phyloP scores from a whole-genome alignment of 2,888 invertebrate species.

The Caenorhabditis virilis region DNA sequence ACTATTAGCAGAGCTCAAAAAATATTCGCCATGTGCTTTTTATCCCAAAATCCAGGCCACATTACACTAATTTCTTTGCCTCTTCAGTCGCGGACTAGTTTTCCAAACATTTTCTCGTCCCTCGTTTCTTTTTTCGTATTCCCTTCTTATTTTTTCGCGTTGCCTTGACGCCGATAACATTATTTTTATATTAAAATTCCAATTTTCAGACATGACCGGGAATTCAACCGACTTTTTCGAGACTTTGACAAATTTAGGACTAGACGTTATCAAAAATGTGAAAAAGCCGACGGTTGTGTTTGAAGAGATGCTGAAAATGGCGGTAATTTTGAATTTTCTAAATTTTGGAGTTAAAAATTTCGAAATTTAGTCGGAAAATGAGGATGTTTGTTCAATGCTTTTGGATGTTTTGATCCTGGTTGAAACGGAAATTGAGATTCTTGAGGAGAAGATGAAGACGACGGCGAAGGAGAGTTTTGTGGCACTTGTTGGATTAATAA shows the following conservation, averaged over 20 bases:
- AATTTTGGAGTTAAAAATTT: neutral
- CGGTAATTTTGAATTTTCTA: neutral
- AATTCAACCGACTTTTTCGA: conserved; percentile 17
- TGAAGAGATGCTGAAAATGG: neutral
- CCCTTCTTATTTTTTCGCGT: neutral
- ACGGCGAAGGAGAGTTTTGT: no score
- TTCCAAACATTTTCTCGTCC: neutral
- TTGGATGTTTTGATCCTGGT: conserved; percentile 51
- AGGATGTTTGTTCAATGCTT: conserved; percentile 32
- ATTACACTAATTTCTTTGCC: neutral
- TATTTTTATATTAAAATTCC: conserved; percentile 2
- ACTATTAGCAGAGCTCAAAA: neutral
- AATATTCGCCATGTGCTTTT: no score
- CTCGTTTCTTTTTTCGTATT: neutral
- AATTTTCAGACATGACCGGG: conserved; percentile 4
- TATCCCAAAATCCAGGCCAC: neutral
- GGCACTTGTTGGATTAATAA: no score
- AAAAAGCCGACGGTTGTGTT: neutral
- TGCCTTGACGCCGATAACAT: neutral
- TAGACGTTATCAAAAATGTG: conserved; percentile 20
- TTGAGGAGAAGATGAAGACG: no score
- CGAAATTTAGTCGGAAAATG: conserved; percentile 15
- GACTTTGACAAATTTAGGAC: conserved; percentile 21
- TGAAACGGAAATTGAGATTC: conserved; percentile 50
- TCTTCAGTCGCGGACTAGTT: neutral